Evolutionary conservation across 1,140 invertebrate species (phyloP).

Genomic region (Dendroctonus ponderosae): DNA sequence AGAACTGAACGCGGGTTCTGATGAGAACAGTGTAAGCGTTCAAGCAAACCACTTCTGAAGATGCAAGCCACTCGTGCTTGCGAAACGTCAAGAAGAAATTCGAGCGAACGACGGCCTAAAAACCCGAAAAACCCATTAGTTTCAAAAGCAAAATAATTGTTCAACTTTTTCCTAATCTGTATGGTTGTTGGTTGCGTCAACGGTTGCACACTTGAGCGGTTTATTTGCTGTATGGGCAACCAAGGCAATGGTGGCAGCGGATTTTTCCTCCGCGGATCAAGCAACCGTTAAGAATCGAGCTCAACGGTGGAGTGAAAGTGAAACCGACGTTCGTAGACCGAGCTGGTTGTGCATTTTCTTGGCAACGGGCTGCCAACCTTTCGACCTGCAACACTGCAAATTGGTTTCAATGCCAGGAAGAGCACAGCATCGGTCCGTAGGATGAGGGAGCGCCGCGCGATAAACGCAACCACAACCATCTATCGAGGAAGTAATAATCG

Average conservation of each 20-base stretch:
- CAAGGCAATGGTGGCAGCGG: not conserved
- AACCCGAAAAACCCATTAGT: no score
- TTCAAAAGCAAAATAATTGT: no score
- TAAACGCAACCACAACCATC: not conserved
- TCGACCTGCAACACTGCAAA: not conserved
- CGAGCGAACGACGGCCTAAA: no score
- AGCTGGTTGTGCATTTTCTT: not conserved
- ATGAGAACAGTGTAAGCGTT: no score
- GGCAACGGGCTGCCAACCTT: not conserved
- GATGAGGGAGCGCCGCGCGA: not conserved
- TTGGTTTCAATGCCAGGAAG: not conserved
- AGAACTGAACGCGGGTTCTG: no score
- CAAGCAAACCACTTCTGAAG: no score
- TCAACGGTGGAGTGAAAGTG: constrained; percentile 9
- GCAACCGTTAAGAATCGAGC: constrained; percentile 16
- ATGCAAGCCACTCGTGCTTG: no score
- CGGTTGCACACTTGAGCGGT: constrained; percentile 12
- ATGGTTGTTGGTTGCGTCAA: constrained; percentile 5
- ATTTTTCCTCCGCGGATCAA: not conserved
- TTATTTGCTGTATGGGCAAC: constrained; percentile 3
- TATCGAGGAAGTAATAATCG: constrained; percentile 1
- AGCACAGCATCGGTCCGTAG: not conserved
- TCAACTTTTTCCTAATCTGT: no score
- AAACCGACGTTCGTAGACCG: not conserved
- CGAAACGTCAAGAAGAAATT: no score